Percentiles rank a stretch among this genome's conserved stretches.
Evolutionary conservation across 2,888 invertebrate genomes (phyloP).

Genomic region (Eumerus sabulonum): DNA sequence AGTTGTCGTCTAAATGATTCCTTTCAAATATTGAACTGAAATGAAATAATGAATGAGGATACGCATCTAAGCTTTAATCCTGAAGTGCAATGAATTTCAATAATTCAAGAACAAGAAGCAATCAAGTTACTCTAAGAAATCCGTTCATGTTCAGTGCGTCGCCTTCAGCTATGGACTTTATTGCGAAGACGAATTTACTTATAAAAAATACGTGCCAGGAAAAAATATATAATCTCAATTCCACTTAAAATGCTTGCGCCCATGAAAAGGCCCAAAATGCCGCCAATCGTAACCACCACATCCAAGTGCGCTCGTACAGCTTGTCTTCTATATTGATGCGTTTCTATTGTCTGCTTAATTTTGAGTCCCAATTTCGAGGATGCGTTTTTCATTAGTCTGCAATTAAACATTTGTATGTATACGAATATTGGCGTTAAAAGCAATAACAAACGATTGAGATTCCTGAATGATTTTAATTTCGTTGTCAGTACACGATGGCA

Average conservation of each 20-base stretch:
- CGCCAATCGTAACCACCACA: slow-evolving; percentile 81
- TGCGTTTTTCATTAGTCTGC: slow-evolving; percentile 26
- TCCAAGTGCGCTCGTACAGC: slow-evolving; percentile 78
- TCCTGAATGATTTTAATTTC: slow-evolving; percentile 80
- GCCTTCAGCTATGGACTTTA: no score
- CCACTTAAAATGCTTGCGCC: slow-evolving; percentile 82
- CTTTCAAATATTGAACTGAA: no score
- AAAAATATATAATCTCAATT: slow-evolving; percentile 81
- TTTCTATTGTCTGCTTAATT: slow-evolving; percentile 48
- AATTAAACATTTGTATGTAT: slow-evolving; percentile 50
- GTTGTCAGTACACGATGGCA: slow-evolving; percentile 85
- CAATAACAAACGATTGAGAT: slow-evolving; percentile 10
- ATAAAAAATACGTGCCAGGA: slow-evolving; percentile 76
- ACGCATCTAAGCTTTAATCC: no score
- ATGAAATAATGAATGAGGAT: no score
- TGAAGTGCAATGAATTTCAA: no score
- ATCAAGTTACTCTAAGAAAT: no score
- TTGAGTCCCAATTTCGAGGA: not conserved
- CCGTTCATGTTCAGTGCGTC: no score
- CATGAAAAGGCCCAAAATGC: slow-evolving; percentile 81
- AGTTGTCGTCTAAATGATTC: no score
- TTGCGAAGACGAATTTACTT: no score
- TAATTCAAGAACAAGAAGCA: no score
- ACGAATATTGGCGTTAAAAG: no score
- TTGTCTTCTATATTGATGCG: slow-evolving; percentile 79